Conservation (phyloP, 2,888 invertebrate species). For the Meiosimyza platycephala region DNA sequence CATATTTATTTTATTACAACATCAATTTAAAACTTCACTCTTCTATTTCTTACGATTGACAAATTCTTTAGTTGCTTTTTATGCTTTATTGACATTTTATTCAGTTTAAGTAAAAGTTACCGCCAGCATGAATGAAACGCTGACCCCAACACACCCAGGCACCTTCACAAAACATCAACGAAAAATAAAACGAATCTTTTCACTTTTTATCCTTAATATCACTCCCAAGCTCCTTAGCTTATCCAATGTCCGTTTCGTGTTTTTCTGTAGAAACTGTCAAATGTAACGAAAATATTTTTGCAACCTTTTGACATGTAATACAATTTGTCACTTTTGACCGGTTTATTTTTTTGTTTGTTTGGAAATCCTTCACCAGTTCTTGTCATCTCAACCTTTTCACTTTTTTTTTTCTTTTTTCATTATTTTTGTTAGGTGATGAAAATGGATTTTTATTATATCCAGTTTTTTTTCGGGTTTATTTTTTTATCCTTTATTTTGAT, state of each 20-base stretch:
- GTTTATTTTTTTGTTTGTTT: slow-evolving; percentile 14
- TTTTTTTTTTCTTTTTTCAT: slow-evolving; percentile 1
- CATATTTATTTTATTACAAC: no score
- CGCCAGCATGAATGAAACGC: background rate
- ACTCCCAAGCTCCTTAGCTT: background rate
- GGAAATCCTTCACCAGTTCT: background rate
- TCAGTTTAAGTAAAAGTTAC: background rate
- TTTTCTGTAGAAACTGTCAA: slow-evolving; percentile 23
- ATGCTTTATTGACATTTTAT: slow-evolving; percentile 9
- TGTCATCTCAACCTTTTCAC: background rate
- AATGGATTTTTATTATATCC: slow-evolving; percentile 8
- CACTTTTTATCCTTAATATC: background rate
- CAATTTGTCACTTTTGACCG: slow-evolving; percentile 28
- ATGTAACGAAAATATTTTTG: slow-evolving; percentile 29
- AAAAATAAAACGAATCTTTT: background rate
- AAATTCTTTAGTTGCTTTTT: background rate
- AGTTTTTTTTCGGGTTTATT: background rate
- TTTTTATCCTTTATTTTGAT: background rate
- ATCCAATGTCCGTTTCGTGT: background rate
- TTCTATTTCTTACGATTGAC: background rate
- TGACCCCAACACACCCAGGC: background rate
- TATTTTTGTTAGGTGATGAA: slow-evolving; percentile 12
- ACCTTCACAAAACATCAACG: background rate
- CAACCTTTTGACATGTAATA: slow-evolving; percentile 32
- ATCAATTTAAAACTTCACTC: background rate